Evolutionary conservation across 1,140 invertebrate genomes (phyloP).

Genomic region (Drosophila setifemur): DNA sequence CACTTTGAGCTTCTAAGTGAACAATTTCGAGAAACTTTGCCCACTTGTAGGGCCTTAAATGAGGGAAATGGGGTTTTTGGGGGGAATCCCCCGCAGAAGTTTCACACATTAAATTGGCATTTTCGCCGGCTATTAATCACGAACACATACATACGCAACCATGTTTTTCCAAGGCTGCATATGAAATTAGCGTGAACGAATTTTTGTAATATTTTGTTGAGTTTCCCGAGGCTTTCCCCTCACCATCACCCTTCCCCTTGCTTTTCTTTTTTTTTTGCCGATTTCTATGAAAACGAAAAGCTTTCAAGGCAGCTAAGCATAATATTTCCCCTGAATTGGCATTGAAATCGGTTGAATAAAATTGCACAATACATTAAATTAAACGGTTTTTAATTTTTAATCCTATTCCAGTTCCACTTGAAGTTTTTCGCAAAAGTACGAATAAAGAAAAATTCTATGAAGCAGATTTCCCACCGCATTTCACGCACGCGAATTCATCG

Average conservation of each 20-base stretch:
- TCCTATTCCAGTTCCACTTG: too few relatives aligned
- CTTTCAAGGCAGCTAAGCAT: too few relatives aligned
- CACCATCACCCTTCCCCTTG: not conserved
- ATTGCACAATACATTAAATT: too few relatives aligned
- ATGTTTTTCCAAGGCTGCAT: not conserved
- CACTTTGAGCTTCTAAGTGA: not conserved
- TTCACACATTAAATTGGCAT: not conserved
- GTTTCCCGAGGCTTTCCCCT: too few relatives aligned
- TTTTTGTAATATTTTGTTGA: slow-evolving; percentile 2
- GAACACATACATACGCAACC: not conserved
- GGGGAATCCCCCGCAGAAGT: not conserved
- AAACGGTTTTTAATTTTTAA: too few relatives aligned
- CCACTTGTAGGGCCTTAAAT: not conserved
- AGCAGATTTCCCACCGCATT: too few relatives aligned
- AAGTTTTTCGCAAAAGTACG: too few relatives aligned
- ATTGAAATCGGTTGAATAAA: too few relatives aligned
- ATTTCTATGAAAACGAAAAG: too few relatives aligned
- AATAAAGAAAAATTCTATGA: too few relatives aligned
- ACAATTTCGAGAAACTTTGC: not conserved
- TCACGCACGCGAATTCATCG: too few relatives aligned
- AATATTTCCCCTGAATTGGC: too few relatives aligned
- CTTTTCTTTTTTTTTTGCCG: not conserved
- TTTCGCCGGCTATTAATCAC: slow-evolving; percentile 11
- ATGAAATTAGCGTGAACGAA: slow-evolving; percentile 9
- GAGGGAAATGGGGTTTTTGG: not conserved